These are phyloP conservation scores for Plectrocnemia conspersa DNA, from an alignment of 1,140 invertebrate species.

Conservation along the genomic window DNA sequence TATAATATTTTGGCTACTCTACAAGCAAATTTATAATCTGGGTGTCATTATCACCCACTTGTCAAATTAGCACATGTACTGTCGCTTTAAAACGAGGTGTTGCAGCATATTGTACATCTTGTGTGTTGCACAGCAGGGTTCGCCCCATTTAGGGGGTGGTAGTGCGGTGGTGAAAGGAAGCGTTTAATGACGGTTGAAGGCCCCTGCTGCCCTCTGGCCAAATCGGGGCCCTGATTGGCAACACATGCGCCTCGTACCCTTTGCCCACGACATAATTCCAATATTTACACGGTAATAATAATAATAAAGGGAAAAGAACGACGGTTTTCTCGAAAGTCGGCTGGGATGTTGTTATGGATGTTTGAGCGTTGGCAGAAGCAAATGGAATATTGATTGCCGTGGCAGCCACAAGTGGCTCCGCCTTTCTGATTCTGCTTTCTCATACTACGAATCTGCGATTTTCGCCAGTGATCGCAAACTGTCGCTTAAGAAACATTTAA, in stretches of 20 bases:
- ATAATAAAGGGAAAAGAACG: too few relatives aligned
- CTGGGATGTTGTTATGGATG: conserved; percentile 4
- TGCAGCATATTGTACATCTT: neutral
- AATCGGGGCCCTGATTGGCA: conserved; percentile 1
- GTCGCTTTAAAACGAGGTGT: conserved; percentile 2
- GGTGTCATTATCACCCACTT: too few relatives aligned
- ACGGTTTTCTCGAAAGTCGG: neutral
- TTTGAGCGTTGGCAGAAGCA: neutral
- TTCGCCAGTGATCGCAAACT: neutral
- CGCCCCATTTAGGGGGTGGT: neutral
- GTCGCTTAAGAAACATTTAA: neutral
- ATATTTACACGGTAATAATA: too few relatives aligned
- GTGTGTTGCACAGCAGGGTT: neutral
- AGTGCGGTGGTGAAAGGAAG: neutral
- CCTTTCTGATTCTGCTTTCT: neutral
- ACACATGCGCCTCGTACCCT: too few relatives aligned
- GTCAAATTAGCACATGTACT: too few relatives aligned
- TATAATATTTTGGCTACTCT: too few relatives aligned
- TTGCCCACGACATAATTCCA: too few relatives aligned
- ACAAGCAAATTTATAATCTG: too few relatives aligned
- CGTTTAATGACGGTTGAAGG: neutral
- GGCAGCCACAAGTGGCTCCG: conserved; percentile 17
- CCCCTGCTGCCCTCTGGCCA: neutral
- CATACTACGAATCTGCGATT: neutral
- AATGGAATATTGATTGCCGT: conserved; percentile 17